A percentile compares a stretch with the other conserved stretches of the same genome.
phyloP scores from a whole-genome alignment of 2,797 vertebrate species.

The Ibycter americanus region DNA sequence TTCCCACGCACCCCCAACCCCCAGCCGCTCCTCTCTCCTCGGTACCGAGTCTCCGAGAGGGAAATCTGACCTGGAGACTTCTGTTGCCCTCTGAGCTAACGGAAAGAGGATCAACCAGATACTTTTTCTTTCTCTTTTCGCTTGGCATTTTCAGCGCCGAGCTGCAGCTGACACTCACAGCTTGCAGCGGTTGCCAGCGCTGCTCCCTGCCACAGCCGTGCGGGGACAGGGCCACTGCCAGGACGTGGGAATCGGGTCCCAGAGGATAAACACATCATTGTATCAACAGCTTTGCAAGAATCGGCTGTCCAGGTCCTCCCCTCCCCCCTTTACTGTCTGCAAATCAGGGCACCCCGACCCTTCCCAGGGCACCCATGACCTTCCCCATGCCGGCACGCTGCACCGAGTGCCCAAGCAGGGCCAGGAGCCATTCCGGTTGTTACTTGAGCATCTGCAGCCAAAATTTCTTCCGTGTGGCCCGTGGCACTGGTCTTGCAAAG shows the following conservation, averaged over 20 bases:
- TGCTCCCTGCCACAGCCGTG: neutral
- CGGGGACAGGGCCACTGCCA: rapidly evolving
- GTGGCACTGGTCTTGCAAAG: neutral
- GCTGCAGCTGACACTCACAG: neutral
- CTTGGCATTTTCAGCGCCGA: neutral
- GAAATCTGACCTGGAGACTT: conserved; percentile 60
- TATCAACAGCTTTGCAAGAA: neutral
- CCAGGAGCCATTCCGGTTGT: neutral
- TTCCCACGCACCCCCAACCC: rapidly evolving
- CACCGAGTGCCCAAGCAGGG: rapidly evolving
- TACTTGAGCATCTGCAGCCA: neutral
- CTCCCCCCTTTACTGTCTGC: neutral
- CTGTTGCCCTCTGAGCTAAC: conserved; percentile 50
- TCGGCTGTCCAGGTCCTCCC: neutral
- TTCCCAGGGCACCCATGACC: neutral
- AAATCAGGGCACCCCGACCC: neutral
- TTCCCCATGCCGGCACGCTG: rapidly evolving
- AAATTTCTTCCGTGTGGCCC: neutral
- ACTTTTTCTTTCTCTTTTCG: neutral
- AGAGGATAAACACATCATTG: neutral
- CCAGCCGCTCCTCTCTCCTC: neutral
- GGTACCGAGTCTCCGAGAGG: neutral
- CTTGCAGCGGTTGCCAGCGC: neutral
- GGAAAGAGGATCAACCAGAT: conserved; percentile 53
- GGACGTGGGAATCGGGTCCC: neutral